phyloP scores from a whole-genome alignment of 2,797 vertebrate species.

The Anguilla megastoma region DNA sequence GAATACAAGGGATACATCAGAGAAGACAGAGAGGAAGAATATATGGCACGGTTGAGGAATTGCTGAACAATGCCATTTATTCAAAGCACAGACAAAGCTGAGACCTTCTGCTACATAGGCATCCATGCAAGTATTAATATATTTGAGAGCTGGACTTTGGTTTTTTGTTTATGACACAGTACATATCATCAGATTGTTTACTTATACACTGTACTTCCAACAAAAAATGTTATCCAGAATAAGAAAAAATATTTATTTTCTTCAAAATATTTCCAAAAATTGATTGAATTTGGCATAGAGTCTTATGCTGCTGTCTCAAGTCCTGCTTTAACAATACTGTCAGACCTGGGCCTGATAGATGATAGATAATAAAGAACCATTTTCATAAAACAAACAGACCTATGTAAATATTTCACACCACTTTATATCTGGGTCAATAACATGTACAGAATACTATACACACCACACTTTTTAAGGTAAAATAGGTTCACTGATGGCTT shows the following conservation, averaged over 20 bases:
- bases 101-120: background rate
- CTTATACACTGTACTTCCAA: background rate
- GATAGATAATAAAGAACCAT: background rate
- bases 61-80: background rate
- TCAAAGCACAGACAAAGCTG: background rate
- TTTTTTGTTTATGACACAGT: too few relatives aligned
- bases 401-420: background rate
- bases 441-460: background rate
- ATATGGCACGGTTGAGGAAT: background rate
- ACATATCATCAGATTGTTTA: too few relatives aligned
- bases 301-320: background rate
- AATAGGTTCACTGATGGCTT: background rate
- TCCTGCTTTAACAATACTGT: background rate
- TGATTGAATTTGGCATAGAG: background rate
- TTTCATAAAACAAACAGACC: background rate
- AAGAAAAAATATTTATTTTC: background rate
- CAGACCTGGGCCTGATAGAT: background rate
- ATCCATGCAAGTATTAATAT: background rate
- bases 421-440: background rate
- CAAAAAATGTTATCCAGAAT: background rate
- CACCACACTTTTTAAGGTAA: background rate
- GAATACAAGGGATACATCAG: background rate
- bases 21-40: background rate
- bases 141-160: too few relatives aligned
- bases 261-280: background rate